Evolutionary conservation across 2,888 invertebrate species (phyloP).

Genomic region (Uloborus plumipes): DNA sequence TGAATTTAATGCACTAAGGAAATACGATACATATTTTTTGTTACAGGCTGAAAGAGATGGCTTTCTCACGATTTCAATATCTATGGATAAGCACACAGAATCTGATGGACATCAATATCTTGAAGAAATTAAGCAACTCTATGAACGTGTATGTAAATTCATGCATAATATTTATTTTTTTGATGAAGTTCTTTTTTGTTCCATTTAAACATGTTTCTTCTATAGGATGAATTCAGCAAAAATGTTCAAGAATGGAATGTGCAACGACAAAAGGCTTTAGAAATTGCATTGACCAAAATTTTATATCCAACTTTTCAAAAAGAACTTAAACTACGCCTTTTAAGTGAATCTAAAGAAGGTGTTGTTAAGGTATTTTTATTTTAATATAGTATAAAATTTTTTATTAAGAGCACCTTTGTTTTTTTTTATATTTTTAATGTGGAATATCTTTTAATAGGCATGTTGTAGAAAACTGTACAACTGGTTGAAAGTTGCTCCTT

Average conservation of each 20-base stretch:
- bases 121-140: conserved; percentile 89
- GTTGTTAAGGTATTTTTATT: conserved; percentile 74
- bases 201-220: not conserved
- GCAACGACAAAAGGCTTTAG: conserved; percentile 87
- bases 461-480: conserved; percentile 89
- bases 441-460: conserved; percentile 71
- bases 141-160: conserved; percentile 77
- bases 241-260: conserved; percentile 96
- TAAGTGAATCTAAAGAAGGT: conserved; percentile 89
- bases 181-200: not conserved
- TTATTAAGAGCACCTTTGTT: not conserved
- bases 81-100: conserved; percentile 65
- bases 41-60: conserved; percentile 72
- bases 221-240: conserved; percentile 89
- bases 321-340: conserved; percentile 84
- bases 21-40: not conserved
- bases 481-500: conserved; percentile 92
- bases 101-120: conserved; percentile 75
- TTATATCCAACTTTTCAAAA: conserved; percentile 90
- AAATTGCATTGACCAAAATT: conserved; percentile 87
- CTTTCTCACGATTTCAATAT: conserved; percentile 68
- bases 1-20: too few species aligned
- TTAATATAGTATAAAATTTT: too few species aligned
- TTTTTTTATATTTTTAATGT: not conserved
- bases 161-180: conserved; percentile 3